These are phyloP conservation scores for Luscinia megarhynchos DNA, from an alignment of 2,797 vertebrate genomes.

Conservation along the genomic window DNA sequence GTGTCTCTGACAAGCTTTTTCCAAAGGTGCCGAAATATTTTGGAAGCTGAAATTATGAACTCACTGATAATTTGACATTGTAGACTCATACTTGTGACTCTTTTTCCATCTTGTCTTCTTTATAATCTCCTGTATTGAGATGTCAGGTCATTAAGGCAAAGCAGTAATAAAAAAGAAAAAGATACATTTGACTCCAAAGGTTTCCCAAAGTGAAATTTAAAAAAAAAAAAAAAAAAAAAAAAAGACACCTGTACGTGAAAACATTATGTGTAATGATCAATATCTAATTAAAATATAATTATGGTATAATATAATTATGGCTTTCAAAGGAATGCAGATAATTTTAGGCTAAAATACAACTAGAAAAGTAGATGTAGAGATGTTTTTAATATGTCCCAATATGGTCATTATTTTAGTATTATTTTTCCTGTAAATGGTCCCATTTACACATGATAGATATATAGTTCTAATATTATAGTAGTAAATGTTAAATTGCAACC, in stretches of 20 bases:
- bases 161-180: not conserved
- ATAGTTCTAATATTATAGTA: not conserved
- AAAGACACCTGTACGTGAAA: not conserved
- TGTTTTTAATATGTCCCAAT: not conserved
- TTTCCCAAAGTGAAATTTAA: not conserved
- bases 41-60: not conserved
- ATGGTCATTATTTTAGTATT: not conserved
- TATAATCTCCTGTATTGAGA: not conserved
- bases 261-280: conserved; percentile 12
- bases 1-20: not conserved
- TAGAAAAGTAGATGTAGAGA: not conserved
- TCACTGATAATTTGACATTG: not conserved
- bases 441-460: not conserved
- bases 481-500: not conserved
- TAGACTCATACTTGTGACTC: not conserved
- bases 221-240: too few relatives aligned
- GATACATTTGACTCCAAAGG: not conserved
- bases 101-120: not conserved
- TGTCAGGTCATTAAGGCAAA: not conserved
- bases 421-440: not conserved
- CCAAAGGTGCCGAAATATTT: not conserved
- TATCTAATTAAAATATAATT: conserved; percentile 30
- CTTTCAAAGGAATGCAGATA: not conserved
- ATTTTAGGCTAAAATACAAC: not conserved
- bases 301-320: not conserved